A percentile compares a stretch with the other conserved stretches of the same genome.
phyloP scores from a whole-genome alignment of 2,113 vertebrate species.

The Choloepus hoffmanni region DNA sequence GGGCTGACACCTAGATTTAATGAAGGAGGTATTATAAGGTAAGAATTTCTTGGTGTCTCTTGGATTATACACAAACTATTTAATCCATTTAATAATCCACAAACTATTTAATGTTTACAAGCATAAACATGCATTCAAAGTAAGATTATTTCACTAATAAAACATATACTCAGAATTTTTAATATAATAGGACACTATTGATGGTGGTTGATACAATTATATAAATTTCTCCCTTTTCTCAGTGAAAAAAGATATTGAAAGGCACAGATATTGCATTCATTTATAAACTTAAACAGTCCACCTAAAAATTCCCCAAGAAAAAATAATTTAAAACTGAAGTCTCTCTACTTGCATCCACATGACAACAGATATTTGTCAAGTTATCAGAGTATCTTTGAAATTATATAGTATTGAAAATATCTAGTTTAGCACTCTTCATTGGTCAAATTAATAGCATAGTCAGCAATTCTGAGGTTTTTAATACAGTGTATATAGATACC shows the following conservation, averaged over 20 bases:
- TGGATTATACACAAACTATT: background rate
- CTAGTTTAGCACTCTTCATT: constrained; percentile 6
- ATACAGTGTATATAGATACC: background rate
- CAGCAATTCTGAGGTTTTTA: constrained; percentile 27
- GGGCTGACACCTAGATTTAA: background rate
- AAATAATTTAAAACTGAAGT: constrained; percentile 48
- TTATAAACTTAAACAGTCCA: background rate
- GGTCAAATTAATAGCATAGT: constrained; percentile 50
- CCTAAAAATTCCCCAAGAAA: constrained; percentile 56
- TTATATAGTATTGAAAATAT: constrained; percentile 23
- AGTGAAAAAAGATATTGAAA: background rate
- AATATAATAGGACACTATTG: background rate
- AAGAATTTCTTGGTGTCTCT: background rate
- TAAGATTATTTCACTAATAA: background rate
- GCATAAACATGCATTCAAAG: background rate
- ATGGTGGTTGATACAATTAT: background rate
- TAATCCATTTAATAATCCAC: background rate
- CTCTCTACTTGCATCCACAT: constrained; percentile 41
- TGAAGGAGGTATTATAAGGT: background rate
- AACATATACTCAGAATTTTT: background rate
- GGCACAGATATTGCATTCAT: background rate
- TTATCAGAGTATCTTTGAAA: constrained; percentile 1
- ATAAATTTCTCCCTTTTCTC: background rate
- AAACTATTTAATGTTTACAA: background rate
- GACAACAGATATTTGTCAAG: background rate